Evolutionary conservation across 1,140 invertebrate species (phyloP).

Genomic region (Zaprionus nigranus): DNA sequence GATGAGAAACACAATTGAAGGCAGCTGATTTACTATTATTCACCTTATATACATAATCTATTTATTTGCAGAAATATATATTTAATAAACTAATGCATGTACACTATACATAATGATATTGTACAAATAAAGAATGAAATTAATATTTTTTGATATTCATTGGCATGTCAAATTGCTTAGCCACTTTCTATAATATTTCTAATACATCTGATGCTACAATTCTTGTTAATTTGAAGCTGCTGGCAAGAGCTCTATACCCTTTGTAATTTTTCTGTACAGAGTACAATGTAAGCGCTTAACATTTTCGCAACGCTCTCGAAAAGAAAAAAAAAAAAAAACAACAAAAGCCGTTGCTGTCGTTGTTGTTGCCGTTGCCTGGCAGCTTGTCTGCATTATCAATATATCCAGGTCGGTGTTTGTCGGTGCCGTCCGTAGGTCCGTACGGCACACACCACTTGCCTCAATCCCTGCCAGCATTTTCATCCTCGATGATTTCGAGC

Average conservation of each 20-base stretch:
- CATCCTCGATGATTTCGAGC: conserved; percentile 40
- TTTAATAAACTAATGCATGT: neutral
- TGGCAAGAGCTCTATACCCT: conserved; percentile 7
- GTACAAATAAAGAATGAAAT: no score
- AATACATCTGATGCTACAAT: no score
- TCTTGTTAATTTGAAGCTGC: neutral
- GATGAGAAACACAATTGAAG: no score
- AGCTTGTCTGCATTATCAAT: conserved; percentile 36
- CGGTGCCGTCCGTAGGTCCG: conserved; percentile 6
- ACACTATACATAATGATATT: no score
- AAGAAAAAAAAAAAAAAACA: conserved; percentile 26
- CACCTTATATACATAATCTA: neutral
- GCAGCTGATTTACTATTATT: no score
- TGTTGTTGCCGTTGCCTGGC: conserved; percentile 17
- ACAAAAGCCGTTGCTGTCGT: conserved; percentile 32
- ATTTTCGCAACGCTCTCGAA: conserved; percentile 72
- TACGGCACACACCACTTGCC: conserved; percentile 55
- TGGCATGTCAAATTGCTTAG: no score
- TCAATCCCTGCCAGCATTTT: conserved; percentile 66
- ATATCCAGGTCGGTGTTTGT: conserved; percentile 25
- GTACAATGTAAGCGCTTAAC: conserved; percentile 28
- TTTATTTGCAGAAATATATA: neutral
- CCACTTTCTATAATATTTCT: no score
- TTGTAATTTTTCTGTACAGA: neutral
- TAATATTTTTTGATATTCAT: no score